Evolutionary conservation across 2,797 vertebrate species (phyloP).

Genomic region (Craterocephalus amniculus): DNA sequence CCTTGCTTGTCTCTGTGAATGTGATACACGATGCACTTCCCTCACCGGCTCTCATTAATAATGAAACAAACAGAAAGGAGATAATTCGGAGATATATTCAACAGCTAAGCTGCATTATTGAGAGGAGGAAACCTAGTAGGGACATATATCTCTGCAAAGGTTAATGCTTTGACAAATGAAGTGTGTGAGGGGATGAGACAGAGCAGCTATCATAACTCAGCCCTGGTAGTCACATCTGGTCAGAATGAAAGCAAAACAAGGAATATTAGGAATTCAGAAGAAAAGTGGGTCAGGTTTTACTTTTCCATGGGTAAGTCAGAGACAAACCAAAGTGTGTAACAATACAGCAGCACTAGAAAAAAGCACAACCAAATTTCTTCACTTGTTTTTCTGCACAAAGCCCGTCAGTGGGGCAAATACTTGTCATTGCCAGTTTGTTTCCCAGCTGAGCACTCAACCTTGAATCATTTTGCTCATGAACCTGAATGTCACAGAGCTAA

Average conservation of each 20-base stretch:
- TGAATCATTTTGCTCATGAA: neutral
- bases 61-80: slow-evolving; percentile 73
- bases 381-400: slow-evolving; percentile 19
- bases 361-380: slow-evolving; percentile 2
- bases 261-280: neutral
- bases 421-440: slow-evolving; percentile 5
- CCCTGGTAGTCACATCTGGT: neutral
- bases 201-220: neutral
- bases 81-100: slow-evolving; percentile 60
- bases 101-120: slow-evolving; percentile 46
- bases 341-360: slow-evolving; percentile 7
- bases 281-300: neutral
- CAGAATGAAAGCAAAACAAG: neutral
- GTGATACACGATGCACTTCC: slow-evolving; percentile 67
- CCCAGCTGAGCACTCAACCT: neutral
- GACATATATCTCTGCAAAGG: slow-evolving; percentile 19
- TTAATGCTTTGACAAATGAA: slow-evolving; percentile 25
- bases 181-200: neutral
- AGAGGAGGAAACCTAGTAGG: slow-evolving; percentile 16
- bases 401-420: slow-evolving; percentile 1
- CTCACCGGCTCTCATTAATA: slow-evolving; percentile 76
- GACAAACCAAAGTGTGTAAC: neutral
- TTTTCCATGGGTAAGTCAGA: slow-evolving; percentile 4
- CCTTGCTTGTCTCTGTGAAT: slow-evolving; percentile 63
- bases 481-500: slow-evolving; percentile 4